A percentile compares a stretch with the other conserved stretches of the same genome.
Evolutionary conservation across 2,113 vertebrate genomes (phyloP).

Genomic region (Dromaius novaehollandiae): DNA sequence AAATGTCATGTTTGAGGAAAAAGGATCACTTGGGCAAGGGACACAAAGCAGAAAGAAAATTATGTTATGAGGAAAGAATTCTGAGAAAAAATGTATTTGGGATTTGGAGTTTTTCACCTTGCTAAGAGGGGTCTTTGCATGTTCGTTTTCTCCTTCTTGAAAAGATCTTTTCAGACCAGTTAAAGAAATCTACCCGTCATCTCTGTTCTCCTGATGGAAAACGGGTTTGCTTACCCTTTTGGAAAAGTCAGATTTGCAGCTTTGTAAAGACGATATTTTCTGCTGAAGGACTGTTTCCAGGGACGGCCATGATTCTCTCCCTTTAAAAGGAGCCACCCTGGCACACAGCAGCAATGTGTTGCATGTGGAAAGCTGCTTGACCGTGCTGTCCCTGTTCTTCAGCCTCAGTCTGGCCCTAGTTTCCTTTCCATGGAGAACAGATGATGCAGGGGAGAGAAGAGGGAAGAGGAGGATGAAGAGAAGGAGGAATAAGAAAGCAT

Average conservation of each 20-base stretch:
- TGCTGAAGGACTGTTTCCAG: accelerated
- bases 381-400: not conserved
- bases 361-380: not conserved
- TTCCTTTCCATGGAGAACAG: accelerated
- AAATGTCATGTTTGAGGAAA: not conserved
- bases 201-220: not conserved
- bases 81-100: not conserved
- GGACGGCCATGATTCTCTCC: accelerated
- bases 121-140: not conserved
- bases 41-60: not conserved
- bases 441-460: not conserved
- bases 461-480: not conserved
- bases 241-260: not conserved
- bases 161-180: not conserved
- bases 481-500: not conserved
- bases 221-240: not conserved
- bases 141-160: not conserved
- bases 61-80: not conserved
- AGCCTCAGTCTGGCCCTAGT: accelerated
- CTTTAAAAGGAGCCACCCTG: accelerated
- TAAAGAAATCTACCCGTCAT: not conserved
- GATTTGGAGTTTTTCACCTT: not conserved
- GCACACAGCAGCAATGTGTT: not conserved
- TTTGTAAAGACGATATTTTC: not conserved
- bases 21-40: not conserved